Evolutionary conservation across 1,140 invertebrate species (phyloP).

Genomic region (Wasmannia auropunctata): DNA sequence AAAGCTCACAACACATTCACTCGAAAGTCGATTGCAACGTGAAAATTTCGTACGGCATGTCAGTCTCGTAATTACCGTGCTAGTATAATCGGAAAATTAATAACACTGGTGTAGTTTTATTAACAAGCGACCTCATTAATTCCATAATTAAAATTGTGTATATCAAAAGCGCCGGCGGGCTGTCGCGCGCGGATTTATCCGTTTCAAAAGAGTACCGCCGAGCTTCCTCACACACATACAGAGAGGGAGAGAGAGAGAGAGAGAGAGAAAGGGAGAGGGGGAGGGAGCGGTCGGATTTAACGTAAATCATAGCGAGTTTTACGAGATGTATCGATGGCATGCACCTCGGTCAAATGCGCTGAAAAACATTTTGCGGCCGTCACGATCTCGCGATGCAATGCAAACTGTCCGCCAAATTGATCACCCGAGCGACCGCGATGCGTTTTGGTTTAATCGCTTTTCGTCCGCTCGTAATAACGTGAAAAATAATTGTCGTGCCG

Average conservation of each 20-base stretch:
- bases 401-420: conserved; percentile 40
- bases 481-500: conserved; percentile 44
- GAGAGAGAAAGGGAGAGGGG: too few species aligned
- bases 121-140: conserved; percentile 56
- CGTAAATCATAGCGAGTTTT: conserved; percentile 40
- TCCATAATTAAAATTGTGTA: conserved; percentile 51
- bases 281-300: conserved; percentile 1
- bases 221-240: neutral
- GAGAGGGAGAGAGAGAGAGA: too few species aligned
- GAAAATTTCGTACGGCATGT: conserved; percentile 33
- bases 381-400: conserved; percentile 28
- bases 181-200: conserved; percentile 38
- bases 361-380: conserved; percentile 46
- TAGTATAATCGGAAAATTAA: conserved; percentile 49
- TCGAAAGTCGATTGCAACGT: conserved; percentile 1
- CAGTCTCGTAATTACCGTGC: conserved; percentile 36
- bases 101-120: conserved; percentile 55
- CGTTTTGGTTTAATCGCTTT: conserved; percentile 45
- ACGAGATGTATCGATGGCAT: conserved; percentile 36
- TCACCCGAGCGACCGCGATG: conserved; percentile 10
- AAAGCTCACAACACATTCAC: neutral
- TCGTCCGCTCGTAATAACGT: conserved; percentile 37
- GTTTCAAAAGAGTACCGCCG: conserved; percentile 18
- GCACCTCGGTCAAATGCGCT: neutral
- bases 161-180: conserved; percentile 42